Base-by-base conservation (phyloP, 2,797 vertebrate species). In the Cryptoprocta ferox region DNA sequence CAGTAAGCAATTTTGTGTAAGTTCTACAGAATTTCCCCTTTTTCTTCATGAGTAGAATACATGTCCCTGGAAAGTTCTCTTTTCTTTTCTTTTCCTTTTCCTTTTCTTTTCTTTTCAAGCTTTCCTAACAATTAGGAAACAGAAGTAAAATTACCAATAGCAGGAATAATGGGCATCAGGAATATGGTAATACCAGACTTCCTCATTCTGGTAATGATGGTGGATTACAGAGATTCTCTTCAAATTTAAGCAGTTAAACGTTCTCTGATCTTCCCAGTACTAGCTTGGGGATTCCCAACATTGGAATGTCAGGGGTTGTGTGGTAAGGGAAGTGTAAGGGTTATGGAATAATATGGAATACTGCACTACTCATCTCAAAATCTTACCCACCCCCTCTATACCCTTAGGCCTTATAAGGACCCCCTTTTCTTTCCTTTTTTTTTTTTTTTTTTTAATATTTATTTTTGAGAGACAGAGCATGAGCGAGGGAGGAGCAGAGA, bases 141-240 rank as follows among this genome's bases (percentile, higher is more conserved):
- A 59, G n/a, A 66, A 94, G 53, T 90, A 35, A 76, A 89, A 83
- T 84, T 6, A 59, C 18, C 83, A 73, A 6, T 56, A 35, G 66
- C 14, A 70, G 15, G 26, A 73, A 87, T 89, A 78, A 79, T 18
- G 30, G 76, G n/a, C 2, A 39, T 73, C n/a, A 48, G 45, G 10
- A 78, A 39, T 84, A 39, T 48, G 70, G 28, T n/a, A 75, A 19
- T 56, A 56, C 53, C 53, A 73, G 39, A 80, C 79, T 79, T 91
- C 19, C 84, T 89, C 19, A 53, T 96, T 97, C 39, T 63, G n/a
- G 70, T 75, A 81, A 39, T 80, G 79, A 73, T 70, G 75, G 76
- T 80, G 37, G 80, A 45, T 79, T 63, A 71, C 61, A 30, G 16
- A 63, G 79, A 53, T 65, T 89, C 35, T 56, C 24, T 84, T 79